Evolutionary conservation across 2,797 vertebrate genomes (phyloP).

Genomic region (Manis crassicaudata): DNA sequence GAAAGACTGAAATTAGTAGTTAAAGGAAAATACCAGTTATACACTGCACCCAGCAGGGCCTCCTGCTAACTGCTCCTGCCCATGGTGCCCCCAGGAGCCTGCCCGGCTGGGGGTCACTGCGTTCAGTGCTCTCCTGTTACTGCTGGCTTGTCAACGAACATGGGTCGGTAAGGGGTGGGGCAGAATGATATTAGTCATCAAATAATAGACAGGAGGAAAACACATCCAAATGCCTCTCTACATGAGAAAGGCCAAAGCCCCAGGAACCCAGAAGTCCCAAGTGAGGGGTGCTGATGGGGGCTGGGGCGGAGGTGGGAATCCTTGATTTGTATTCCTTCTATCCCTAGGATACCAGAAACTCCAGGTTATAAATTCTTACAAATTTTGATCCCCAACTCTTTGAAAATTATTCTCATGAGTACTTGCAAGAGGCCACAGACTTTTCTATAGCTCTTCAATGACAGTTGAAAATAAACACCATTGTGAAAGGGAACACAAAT

Average conservation of each 20-base stretch:
- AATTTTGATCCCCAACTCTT: background rate
- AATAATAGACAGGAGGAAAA: background rate
- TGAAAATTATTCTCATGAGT: background rate
- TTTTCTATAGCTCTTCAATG: background rate
- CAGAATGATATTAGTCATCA: background rate
- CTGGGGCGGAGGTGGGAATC: too few relatives aligned
- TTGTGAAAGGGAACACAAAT: background rate
- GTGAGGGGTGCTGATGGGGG: accelerated
- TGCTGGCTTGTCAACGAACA: too few relatives aligned
- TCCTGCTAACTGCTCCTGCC: too few relatives aligned
- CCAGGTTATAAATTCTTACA: background rate
- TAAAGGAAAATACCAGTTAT: background rate
- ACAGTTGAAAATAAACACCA: background rate
- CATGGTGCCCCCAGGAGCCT: too few relatives aligned
- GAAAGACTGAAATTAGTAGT: background rate
- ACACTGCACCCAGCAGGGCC: too few relatives aligned
- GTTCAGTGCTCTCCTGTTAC: too few relatives aligned
- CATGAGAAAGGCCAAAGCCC: background rate
- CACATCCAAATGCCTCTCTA: background rate
- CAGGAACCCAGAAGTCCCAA: background rate
- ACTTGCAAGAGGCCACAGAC: background rate
- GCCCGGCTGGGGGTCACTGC: too few relatives aligned
- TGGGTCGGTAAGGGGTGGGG: too few relatives aligned
- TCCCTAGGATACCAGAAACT: background rate
- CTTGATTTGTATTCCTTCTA: background rate